Percentiles rank a stretch among this genome's conserved stretches.
These are phyloP conservation scores for Sinocyclocheilus maitianheensis DNA, from an alignment of 2,113 vertebrate genomes.

Conservation along the genomic window DNA sequence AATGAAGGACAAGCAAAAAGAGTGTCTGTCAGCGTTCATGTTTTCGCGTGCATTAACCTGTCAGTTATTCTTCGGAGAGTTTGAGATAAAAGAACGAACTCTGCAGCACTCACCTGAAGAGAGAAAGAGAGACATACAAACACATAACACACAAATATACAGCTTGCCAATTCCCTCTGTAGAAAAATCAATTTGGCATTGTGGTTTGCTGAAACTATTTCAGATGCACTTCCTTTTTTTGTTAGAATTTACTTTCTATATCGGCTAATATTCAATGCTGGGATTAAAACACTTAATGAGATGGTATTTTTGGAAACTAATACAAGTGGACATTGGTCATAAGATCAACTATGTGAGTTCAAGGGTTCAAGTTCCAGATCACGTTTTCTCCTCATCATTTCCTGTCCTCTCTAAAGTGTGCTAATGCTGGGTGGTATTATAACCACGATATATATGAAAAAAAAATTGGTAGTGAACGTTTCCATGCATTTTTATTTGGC, in stretches of 20 bases:
- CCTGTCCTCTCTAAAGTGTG: not conserved
- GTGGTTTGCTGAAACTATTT: conserved; percentile 7
- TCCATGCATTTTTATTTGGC: no score
- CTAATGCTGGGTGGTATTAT: no score
- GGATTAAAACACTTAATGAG: not conserved
- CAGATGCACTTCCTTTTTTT: not conserved
- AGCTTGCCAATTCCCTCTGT: not conserved
- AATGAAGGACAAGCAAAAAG: not conserved
- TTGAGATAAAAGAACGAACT: not conserved
- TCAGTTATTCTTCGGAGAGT: not conserved
- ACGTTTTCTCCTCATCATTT: not conserved
- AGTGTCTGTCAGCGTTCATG: not conserved
- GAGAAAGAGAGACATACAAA: not conserved
- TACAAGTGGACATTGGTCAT: not conserved
- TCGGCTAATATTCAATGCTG: not conserved
- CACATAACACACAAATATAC: not conserved
- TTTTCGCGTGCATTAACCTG: not conserved
- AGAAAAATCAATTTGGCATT: not conserved
- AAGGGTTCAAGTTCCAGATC: not conserved
- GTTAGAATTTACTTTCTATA: not conserved
- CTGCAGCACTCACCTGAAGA: not conserved
- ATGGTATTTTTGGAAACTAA: not conserved
- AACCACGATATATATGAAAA: no score
- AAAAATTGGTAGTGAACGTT: no score
- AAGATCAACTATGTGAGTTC: not conserved